Conservation (phyloP, 2,888 invertebrate species). For the Horisme vitalbata region DNA sequence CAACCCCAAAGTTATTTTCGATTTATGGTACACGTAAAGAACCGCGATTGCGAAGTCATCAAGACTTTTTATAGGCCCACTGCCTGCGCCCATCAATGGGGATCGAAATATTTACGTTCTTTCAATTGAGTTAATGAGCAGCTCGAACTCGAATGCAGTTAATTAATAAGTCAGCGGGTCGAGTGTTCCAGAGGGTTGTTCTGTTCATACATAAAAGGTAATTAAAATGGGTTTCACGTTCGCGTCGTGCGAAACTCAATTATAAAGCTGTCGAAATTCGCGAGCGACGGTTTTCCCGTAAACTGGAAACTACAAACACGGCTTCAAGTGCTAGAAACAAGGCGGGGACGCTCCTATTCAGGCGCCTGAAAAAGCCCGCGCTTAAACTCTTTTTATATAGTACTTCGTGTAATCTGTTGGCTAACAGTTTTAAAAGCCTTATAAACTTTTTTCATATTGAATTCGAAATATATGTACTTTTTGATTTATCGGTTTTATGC, state of each 20-base stretch:
- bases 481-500: constrained; percentile 8
- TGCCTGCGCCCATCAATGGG: constrained; percentile 2
- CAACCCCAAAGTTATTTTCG: constrained; percentile 49
- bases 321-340: background rate
- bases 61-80: constrained; percentile 24
- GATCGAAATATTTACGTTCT: constrained; percentile 10
- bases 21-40: constrained; percentile 44
- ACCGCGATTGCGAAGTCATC: constrained; percentile 33
- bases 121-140: constrained; percentile 16
- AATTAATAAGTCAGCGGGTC: constrained; percentile 39
- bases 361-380: background rate
- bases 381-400: constrained; percentile 3
- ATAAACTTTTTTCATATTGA: constrained; percentile 11
- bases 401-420: constrained; percentile 9
- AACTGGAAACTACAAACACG: constrained; percentile 11
- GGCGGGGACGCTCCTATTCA: background rate
- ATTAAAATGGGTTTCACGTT: constrained; percentile 43
- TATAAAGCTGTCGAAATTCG: constrained; percentile 41
- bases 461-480: constrained; percentile 1
- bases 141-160: constrained; percentile 31
- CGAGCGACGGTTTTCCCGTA: constrained; percentile 26
- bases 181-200: constrained; percentile 37
- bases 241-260: constrained; percentile 42
- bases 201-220: constrained; percentile 39
- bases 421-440: constrained; percentile 9